Evolutionary conservation across 30 jellyfish, hydroid and myxozoan genomes (phyloP), one percentile per base, ranked within the genome.

Genomic region (Calvadosia cruxmelitensis): DNA sequence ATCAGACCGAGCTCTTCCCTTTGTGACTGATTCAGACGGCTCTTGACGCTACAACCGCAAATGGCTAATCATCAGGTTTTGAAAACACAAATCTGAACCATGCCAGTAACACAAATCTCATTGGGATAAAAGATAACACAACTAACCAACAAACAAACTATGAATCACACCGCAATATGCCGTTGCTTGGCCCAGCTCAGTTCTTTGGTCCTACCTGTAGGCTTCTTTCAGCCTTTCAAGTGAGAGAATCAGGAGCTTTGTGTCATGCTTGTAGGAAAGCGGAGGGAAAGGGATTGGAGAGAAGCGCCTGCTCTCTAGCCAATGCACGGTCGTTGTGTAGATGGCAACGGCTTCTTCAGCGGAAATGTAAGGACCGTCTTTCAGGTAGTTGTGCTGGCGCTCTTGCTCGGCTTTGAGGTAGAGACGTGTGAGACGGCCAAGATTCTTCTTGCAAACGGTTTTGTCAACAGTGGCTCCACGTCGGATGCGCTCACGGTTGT

Each of bases 261-360:
- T 91, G 94, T 91, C 99, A 50, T 91, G 99, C 80, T 84, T 91
- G 83, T 91, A 91, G 31, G 95, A 84, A 71, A 91, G 69, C 20
- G 99, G 99, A 15, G 99, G 99, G 61, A 91, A 91, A 1, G 95
- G 95, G 65, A 91, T 84, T 27, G 99, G 99, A 16, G 99, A 91
- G 77, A 91, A 91, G 34, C 99, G 49, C 62, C 99, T 72, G 76
- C 96, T 83, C 49, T 91, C 99, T 57, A 91, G 75, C 99, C 99
- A 91, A 74, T 91, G 99, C 24, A 91, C 99, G 24, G 95, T 91
- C 27, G 99, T 91, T 27, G 99, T 91, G 80, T 91, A 91, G 49
- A 91, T 91, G n/a, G 99, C 99, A 69, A 91, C 99, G 10, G 99
- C 99, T 67, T 91, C 99, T 63, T 91, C 99, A 31, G 99, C 99